These are phyloP conservation scores for Etheostoma cragini DNA, from an alignment of 2,113 vertebrate species.

Conservation along the genomic window DNA sequence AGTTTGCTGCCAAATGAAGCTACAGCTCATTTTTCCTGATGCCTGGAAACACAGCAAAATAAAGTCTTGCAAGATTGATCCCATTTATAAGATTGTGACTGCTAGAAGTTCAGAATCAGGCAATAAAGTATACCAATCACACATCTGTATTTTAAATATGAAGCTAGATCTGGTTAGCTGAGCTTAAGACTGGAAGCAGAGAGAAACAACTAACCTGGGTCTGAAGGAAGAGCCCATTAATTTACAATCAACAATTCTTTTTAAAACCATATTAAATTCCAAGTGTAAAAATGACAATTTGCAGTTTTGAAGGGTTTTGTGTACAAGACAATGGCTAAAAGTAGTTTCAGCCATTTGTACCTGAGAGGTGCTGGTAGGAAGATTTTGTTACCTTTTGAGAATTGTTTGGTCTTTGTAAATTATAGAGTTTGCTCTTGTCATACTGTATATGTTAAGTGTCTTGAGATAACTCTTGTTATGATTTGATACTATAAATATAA, in stretches of 20 bases:
- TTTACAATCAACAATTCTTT: neutral
- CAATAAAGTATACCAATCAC: neutral
- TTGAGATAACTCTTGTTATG: no score
- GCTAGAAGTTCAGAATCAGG: neutral
- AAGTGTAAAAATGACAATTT: neutral
- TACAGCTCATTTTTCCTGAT: slow-evolving; percentile 20
- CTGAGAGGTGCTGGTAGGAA: neutral
- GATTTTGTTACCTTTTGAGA: neutral
- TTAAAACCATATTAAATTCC: neutral
- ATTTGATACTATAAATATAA: no score
- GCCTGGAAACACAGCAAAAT: slow-evolving; percentile 15
- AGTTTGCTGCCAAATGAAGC: slow-evolving; percentile 27
- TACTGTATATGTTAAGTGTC: no score
- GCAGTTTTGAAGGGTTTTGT: neutral
- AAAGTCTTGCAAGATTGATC: slow-evolving; percentile 28
- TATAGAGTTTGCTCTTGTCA: no score
- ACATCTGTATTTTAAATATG: neutral
- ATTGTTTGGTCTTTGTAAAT: no score
- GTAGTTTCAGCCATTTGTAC: no score
- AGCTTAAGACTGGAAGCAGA: neutral
- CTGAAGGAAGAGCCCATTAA: no score
- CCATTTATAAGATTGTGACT: slow-evolving; percentile 21
- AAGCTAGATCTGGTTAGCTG: neutral
- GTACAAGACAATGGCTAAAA: neutral
- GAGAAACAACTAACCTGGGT: neutral